Base-by-base conservation (phyloP, 2,113 vertebrate species). In the Melanerpes formicivorus region DNA sequence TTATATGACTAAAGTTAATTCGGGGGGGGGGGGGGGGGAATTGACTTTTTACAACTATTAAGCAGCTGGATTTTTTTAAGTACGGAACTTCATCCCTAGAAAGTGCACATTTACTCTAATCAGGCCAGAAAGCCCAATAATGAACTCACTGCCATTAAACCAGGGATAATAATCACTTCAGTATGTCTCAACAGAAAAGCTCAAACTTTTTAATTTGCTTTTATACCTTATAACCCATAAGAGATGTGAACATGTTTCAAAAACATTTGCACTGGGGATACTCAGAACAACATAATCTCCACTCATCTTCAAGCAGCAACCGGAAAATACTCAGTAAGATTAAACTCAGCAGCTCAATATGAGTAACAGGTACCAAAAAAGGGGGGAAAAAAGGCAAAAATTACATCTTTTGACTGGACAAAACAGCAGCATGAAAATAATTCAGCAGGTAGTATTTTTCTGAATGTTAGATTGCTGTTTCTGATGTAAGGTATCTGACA, bases 191-290 rank as follows among this genome's bases (percentile, higher is more conserved):
- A 48, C 52, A 81, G 37, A 87, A 86, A 83, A 75, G 18, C 55
- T 88, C 30, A 62, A 93, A 88, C 60, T 84, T 87, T 81, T 69
- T 13, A 78, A 88, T 72, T 75, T 92, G 63, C 25, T 81, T 93
- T 95, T 79, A 81, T 60, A 65, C 46, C 14, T 69, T 73, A 88
- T 29, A 92, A 88, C 17, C 44, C 34, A 5, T 58, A 82, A 81
- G 66, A 81, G 40, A 94, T 62, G 18, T 10, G 18, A 93, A n/a
- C 71, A 62, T 62, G n/a, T 72, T 80, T 85, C 66, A 87, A 62
- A 78, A 84, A 72, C 8, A 56, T 80, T 50, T 87, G 50, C 50
- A 29, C 14, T 84, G 44, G 67, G 40, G n/a, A 30, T 80, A 84
- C 70, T 58, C 70, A 55, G 60, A 52, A 90, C 65, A 90, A 69